Percentiles rank a stretch among this genome's conserved stretches.
These are phyloP conservation scores for Brachyhypopomus gauderio DNA, from an alignment of 2,113 vertebrate species.

Conservation along the genomic window DNA sequence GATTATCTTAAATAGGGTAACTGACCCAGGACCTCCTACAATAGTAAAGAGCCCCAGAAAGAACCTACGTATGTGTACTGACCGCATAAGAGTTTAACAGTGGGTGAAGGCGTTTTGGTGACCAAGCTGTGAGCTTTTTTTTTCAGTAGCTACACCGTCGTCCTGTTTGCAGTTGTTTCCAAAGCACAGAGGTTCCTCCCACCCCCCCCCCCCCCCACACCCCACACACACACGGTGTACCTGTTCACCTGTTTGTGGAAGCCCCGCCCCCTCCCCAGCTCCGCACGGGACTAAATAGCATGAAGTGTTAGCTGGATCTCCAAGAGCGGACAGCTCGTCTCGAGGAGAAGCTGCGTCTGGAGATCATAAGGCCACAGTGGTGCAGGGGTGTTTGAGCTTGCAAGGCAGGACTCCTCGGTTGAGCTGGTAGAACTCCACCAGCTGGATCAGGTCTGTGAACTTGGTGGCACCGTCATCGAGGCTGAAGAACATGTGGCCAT, in stretches of 20 bases:
- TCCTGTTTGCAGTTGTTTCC: slow-evolving; percentile 18
- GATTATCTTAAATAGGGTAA: slow-evolving; percentile 21
- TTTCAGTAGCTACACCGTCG: background rate
- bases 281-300: slow-evolving; percentile 30
- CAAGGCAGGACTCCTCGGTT: slow-evolving; percentile 97
- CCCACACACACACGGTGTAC: slow-evolving; percentile 17
- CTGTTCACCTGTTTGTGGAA: slow-evolving; percentile 17
- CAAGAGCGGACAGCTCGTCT: slow-evolving; percentile 14
- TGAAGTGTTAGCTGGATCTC: background rate
- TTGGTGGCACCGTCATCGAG: slow-evolving; percentile 96
- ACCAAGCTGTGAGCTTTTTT: slow-evolving; percentile 1
- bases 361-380: slow-evolving; percentile 96
- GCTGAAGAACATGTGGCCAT: slow-evolving; percentile 94
- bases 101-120: slow-evolving; percentile 26
- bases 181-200: slow-evolving; percentile 5
- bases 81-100: slow-evolving; percentile 13
- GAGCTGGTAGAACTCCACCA: slow-evolving; percentile 99
- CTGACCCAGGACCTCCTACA: background rate
- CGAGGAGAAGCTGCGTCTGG: slow-evolving; percentile 20
- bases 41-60: background rate
- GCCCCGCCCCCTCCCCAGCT: background rate
- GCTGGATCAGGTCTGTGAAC: slow-evolving; percentile 97
- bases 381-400: slow-evolving; percentile 98
- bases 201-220: no score
- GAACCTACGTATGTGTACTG: slow-evolving; percentile 5